Base-by-base conservation (phyloP, 2,888 invertebrate species). In the Drymonia ruficornis region DNA sequence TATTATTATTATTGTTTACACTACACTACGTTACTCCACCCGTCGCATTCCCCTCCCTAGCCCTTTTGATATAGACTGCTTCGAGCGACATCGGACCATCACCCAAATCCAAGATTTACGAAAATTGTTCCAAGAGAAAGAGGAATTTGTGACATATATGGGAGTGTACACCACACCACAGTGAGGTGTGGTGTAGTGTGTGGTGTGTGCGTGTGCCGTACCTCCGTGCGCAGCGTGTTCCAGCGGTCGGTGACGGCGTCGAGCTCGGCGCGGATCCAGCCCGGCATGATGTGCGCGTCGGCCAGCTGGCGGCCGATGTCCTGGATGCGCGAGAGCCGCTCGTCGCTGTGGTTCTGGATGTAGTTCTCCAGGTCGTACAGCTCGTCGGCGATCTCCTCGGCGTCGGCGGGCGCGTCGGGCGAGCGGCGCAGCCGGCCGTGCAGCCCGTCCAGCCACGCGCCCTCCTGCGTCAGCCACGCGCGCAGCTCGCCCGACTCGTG, bases 321-420 rank as follows among this genome's bases (percentile, higher is more conserved):
- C 82, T 96, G 95, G 70, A 97, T 95, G 77, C 95, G 95, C 45
- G 94, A 93, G 67, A 96, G 90, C 54, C 96, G 95, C 68, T 95
- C 94, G 69, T 95, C 94, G 46, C 96, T 95, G 85, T 96, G 96
- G 79, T 95, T 95, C 53, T 95, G 94, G 55, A 97, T 86, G 78
- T 96, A 96, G 83, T 96, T 96, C 87, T 98, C 98, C 71, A 98
- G 88, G 82, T 97, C 89, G 70, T 97, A 97, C 43, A 98, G 94
- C 80, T 97, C 96, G 81, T 98, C 98, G 36, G 97, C 96, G 65
- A 98, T 96, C 89, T 98, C 98, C 91, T 98, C 98, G 1, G 98
- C 97, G 91, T 98, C 98, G 34, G 96, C 96, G 58, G 95, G 95
- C 78, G 93, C 94, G 72, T 95, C 93, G 2, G 95, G 95, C 43